Conservation (phyloP, 1,140 invertebrate genomes). For the Carposina sasakii region DNA sequence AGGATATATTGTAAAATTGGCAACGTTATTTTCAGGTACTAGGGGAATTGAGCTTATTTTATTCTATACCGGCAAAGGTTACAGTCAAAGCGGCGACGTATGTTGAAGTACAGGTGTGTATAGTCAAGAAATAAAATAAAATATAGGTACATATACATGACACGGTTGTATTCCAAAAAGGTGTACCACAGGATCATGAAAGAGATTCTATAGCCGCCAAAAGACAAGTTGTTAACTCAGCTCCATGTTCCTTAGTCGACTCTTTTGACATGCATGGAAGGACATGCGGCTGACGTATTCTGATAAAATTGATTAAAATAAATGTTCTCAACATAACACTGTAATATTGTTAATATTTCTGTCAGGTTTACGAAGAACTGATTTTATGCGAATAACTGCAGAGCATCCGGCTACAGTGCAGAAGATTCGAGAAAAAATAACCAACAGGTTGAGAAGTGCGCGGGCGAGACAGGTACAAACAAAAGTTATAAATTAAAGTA, state of each 20-base stretch:
- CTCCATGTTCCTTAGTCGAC: no score
- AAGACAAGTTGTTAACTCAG: no score
- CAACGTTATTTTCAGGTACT: constrained; percentile 50
- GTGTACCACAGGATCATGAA: no score
- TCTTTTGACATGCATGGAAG: no score
- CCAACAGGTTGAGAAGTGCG: constrained; percentile 28
- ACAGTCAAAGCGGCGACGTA: constrained; percentile 63
- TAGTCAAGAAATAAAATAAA: not conserved
- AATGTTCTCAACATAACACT: no score
- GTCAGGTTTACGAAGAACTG: constrained; percentile 52
- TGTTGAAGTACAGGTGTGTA: constrained; percentile 55
- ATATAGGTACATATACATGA: no score
- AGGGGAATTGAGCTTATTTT: constrained; percentile 61
- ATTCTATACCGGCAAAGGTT: constrained; percentile 62
- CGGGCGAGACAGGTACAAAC: constrained; percentile 45
- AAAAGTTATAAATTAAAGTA: no score
- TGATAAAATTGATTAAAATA: no score
- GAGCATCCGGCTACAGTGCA: constrained; percentile 45
- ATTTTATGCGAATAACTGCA: constrained; percentile 51
- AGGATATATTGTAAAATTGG: no score
- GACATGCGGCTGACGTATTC: no score
- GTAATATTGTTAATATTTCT: constrained; percentile 19
- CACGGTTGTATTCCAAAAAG: no score
- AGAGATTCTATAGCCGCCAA: no score
- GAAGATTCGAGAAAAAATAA: constrained; percentile 41